phyloP scores from a whole-genome alignment of 2,888 invertebrate species.

The Ochropacha duplaris region DNA sequence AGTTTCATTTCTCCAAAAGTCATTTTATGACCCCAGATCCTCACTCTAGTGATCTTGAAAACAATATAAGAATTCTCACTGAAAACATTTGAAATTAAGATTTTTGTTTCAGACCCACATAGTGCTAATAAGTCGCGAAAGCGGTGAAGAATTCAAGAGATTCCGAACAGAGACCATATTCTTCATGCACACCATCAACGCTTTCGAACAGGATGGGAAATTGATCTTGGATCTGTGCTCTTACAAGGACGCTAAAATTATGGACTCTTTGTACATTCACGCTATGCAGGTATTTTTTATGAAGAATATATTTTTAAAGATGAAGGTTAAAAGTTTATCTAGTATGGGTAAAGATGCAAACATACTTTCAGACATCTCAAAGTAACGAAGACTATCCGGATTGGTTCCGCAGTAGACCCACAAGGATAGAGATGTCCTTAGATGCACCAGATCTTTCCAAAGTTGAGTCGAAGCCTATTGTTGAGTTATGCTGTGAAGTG shows the following conservation, averaged over 20 bases:
- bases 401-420: not conserved
- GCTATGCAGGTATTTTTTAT: conserved; percentile 75
- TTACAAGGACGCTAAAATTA: conserved; percentile 90
- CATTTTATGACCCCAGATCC: too few relatives aligned
- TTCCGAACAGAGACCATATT: conserved; percentile 86
- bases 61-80: too few relatives aligned
- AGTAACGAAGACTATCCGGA: not conserved
- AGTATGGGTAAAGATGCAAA: too few relatives aligned
- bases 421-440: conserved; percentile 1
- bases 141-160: conserved; percentile 77
- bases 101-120: conserved; percentile 82
- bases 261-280: conserved; percentile 93
- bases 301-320: too few relatives aligned
- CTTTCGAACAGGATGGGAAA: conserved; percentile 87
- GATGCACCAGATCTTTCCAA: not conserved
- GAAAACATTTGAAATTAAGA: too few relatives aligned
- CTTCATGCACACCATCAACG: conserved; percentile 93
- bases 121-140: conserved; percentile 84
- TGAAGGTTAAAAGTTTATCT: too few relatives aligned
- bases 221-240: conserved; percentile 91
- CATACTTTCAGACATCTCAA: not conserved
- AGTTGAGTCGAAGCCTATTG: not conserved
- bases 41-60: too few relatives aligned
- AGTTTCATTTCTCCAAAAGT: too few relatives aligned
- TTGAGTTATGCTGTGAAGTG: not conserved